Conservation (phyloP, 2,888 invertebrate species). For the Alviniconcha strummeri region DNA sequence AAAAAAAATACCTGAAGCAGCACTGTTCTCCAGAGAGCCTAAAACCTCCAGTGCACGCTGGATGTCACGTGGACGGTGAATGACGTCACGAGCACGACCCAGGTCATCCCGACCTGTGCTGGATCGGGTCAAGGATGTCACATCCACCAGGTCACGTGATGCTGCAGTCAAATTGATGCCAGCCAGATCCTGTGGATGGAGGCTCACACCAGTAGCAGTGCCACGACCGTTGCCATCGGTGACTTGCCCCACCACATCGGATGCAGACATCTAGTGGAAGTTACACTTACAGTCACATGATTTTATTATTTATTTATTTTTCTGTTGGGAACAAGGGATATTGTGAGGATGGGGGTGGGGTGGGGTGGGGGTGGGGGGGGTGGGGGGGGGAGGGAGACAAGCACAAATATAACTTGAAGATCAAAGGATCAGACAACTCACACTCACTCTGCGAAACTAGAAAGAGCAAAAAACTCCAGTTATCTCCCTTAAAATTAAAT, state of each 20-base stretch:
- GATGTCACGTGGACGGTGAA: conserved; percentile 25
- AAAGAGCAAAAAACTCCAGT: no score
- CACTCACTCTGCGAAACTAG: no score
- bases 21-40: conserved; percentile 16
- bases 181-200: conserved; percentile 26
- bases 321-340: no score
- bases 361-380: no score
- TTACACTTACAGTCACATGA: no score
- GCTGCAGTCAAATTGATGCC: conserved; percentile 16
- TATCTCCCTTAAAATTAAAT: no score
- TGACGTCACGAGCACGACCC: conserved; percentile 13
- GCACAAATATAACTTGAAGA: no score
- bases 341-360: no score
- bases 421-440: no score
- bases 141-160: conserved; percentile 23
- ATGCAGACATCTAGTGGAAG: background rate
- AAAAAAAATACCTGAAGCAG: background rate
- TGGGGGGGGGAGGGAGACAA: no score
- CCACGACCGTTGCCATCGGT: background rate
- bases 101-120: conserved; percentile 8
- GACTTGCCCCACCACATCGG: conserved; percentile 25
- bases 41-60: conserved; percentile 26
- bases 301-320: no score
- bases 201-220: background rate
- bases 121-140: conserved; percentile 7